Evolutionary conservation across 1,140 invertebrate species (phyloP), one percentile per base, ranked within the genome.

Genomic region (Melipona quadrifasciata): DNA sequence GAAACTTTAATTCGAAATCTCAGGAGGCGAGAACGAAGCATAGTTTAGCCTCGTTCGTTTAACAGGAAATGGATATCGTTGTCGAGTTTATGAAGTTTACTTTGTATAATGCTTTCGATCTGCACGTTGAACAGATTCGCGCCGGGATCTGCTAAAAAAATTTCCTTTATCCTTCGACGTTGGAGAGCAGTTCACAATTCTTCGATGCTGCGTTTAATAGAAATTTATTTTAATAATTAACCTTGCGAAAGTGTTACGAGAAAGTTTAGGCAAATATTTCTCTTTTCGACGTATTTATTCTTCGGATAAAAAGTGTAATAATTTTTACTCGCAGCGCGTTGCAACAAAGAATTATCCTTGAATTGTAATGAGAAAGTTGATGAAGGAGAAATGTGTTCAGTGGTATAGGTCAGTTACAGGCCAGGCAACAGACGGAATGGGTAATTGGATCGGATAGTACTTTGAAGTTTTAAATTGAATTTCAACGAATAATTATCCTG

Each of bases 381-480:
- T 17, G 51, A 27, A 71, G 39, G 39, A 47, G 19, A 51, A 71
- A 71, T 71, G 14, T 71, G 70, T 51, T 47, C 68, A 70, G 68
- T 47, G 24, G 47, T 70, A 70, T 39, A 16, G 24, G 24, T 70
- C 47, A n/a, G 47, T 51, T 16, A 51, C 51, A 21, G 39, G 16
- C 51, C 70, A 11, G n/a, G 6, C 39, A 51, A 71, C 24, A 71
- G 51, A 51, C 14, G n/a, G 34, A 51, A 24, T 3, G 10, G 16
- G 16, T 71, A 71, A 71, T 51, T 71, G 47, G 47, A 71, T 71
- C 14, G 47, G 14, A 34, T 51, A 51, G 47, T 71, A 39, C 24
- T 51, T 71, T n/a, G 51, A 71, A 71, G 70, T 51, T 71, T 71
- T 10, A 71, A 71, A 71, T 71, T 71, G 70, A 71, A 51, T 71